A percentile compares a stretch with the other conserved stretches of the same genome.
phyloP scores from a whole-genome alignment of 2,797 vertebrate species.

The Loris lydekkerianus region DNA sequence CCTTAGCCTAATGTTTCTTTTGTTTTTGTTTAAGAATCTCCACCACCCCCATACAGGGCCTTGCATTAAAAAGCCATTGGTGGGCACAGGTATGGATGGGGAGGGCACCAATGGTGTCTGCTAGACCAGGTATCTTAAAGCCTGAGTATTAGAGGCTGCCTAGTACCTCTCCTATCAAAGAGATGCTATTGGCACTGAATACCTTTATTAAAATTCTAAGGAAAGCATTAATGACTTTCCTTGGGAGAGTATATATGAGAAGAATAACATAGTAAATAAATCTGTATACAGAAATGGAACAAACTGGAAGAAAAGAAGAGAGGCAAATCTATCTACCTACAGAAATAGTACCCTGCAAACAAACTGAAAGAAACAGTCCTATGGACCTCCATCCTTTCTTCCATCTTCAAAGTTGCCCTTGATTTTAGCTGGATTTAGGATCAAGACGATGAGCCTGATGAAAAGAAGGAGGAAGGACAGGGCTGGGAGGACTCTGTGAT shows the following conservation, averaged over 20 bases:
- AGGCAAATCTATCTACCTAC: background rate
- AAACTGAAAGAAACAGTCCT: background rate
- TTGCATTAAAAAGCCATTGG: background rate
- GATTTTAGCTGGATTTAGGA: conserved; percentile 43
- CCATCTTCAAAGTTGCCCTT: background rate
- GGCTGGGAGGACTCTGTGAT: background rate
- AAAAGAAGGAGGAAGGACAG: background rate
- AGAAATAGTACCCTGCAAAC: conserved; percentile 9
- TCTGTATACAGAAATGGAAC: background rate
- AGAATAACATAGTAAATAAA: background rate
- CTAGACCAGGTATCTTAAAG: background rate
- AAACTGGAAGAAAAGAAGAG: background rate
- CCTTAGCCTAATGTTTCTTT: background rate
- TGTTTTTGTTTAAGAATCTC: background rate
- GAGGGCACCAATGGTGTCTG: background rate
- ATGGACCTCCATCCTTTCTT: background rate
- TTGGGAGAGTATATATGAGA: background rate
- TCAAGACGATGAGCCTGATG: background rate
- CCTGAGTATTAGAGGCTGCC: background rate
- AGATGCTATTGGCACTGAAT: background rate
- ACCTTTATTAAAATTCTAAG: conserved; percentile 31
- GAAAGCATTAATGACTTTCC: background rate
- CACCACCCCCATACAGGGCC: too few species aligned
- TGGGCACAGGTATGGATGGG: background rate
- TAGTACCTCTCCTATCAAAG: background rate